Conservation (phyloP, 2,797 vertebrate species). For the Erethizon dorsatum region DNA sequence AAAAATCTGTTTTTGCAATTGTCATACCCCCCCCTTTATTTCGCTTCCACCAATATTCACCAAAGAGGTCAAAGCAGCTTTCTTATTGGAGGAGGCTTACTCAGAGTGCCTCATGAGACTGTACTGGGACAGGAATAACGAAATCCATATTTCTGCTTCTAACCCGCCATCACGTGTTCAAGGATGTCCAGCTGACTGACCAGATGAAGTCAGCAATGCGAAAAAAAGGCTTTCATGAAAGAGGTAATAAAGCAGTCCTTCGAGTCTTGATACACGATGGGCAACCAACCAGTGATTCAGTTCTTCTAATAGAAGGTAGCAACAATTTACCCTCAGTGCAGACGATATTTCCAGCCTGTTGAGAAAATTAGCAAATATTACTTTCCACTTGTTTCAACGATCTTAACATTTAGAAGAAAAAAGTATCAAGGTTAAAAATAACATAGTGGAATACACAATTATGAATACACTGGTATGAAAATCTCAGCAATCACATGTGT, state of each 20-base stretch:
- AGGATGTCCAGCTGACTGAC: slow-evolving; percentile 27
- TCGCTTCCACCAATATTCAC: slow-evolving; percentile 70
- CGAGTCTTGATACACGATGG: slow-evolving; percentile 40
- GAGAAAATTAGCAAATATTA: slow-evolving; percentile 78
- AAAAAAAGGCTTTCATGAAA: slow-evolving; percentile 69
- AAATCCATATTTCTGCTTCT: slow-evolving; percentile 70
- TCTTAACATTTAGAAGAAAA: slow-evolving; percentile 78
- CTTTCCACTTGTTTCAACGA: slow-evolving; percentile 83
- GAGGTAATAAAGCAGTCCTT: slow-evolving; percentile 63
- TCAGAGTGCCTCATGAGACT: slow-evolving; percentile 53
- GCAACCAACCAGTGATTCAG: slow-evolving; percentile 13
- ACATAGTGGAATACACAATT: slow-evolving; percentile 76
- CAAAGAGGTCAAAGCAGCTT: slow-evolving; percentile 62
- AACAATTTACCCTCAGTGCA: slow-evolving; percentile 39
- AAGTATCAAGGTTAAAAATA: slow-evolving; percentile 77
- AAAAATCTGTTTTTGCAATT: slow-evolving; percentile 78
- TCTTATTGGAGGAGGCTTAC: slow-evolving; percentile 72
- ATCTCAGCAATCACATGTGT: slow-evolving; percentile 64
- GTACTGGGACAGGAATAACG: slow-evolving; percentile 63
- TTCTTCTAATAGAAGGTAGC: slow-evolving; percentile 71
- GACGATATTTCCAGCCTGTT: slow-evolving; percentile 74
- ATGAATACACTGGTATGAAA: slow-evolving; percentile 72
- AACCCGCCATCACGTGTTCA: slow-evolving; percentile 74
- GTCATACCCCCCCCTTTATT: slow-evolving; percentile 39
- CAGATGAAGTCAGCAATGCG: slow-evolving; percentile 67